Evolutionary conservation across 2,888 invertebrate species (phyloP), one percentile per base, ranked within the genome.

Genomic region (Cheilosia soror): DNA sequence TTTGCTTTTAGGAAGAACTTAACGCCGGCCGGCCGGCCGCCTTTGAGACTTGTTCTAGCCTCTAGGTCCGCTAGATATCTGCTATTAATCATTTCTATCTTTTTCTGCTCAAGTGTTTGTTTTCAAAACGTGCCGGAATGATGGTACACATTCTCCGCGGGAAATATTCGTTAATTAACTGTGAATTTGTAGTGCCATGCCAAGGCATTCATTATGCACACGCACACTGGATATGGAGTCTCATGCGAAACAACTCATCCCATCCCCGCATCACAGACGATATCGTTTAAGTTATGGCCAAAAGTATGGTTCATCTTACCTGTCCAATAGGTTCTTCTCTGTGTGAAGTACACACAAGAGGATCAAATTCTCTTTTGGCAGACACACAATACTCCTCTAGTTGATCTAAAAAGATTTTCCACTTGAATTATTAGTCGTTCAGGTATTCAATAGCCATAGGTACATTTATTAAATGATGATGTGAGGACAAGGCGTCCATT

Each of bases 331-430:
- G 7, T 47, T 33, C 33, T 27, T 58, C 40, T 27, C 53, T 66
- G 51, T 57, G 69, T 65, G 42, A 51, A 68, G 40, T 15, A 58
- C 58, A 71, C 11, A 68, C 66, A 77, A 73, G 71, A 85, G 87
- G 89, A 88, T 89, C 89, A 89, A 89, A 81, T 87, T 89, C 89
- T 89, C 87, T 20, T 20, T 88, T 88, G 88, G 86, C 79, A 82
- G 71, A 87, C 72, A 87, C 29, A 60, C 66, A 77, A 83, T 80
- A 80, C 68, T 66, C 73, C 71, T 66, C 76, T 80, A 77, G 63
- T 66, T 78, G 82, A 80, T 88, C 87, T 80, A 72, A 71, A 84
- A 63, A 63, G 76, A 72, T 80, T 80, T 85, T 85, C 80, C 85
- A 72, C 85, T 76, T 68, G 80, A 85, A 72, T 85, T 85, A 63